Conservation (phyloP, 2,888 invertebrate genomes). For the Ligdia adustata region DNA sequence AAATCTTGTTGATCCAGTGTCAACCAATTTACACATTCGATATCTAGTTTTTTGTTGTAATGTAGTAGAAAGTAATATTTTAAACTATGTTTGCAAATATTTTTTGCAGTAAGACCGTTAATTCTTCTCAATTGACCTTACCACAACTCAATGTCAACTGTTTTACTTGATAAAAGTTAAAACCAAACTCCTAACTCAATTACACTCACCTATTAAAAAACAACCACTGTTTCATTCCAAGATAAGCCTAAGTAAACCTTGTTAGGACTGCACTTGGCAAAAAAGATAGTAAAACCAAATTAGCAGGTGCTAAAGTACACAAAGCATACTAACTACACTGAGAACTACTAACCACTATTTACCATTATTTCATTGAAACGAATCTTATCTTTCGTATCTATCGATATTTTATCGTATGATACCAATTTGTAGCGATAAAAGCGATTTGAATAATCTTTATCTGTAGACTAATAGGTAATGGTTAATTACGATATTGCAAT, state of each 20-base stretch:
- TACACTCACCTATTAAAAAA: conserved; percentile 1
- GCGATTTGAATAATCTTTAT: conserved; percentile 48
- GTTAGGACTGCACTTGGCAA: conserved; percentile 38
- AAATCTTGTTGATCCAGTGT: too few relatives aligned
- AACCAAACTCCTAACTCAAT: too few relatives aligned
- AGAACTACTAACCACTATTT: conserved; percentile 48
- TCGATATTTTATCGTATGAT: conserved; percentile 38
- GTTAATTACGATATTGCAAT: conserved; percentile 47
- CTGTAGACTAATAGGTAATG: conserved; percentile 42
- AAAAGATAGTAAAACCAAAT: conserved; percentile 49
- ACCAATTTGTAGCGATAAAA: conserved; percentile 47
- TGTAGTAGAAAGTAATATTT: too few relatives aligned
- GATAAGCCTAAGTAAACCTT: conserved; percentile 42
- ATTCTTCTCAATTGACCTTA: background rate
- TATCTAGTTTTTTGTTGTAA: too few relatives aligned
- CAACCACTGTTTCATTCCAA: background rate
- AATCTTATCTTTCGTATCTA: too few relatives aligned
- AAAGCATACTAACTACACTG: conserved; percentile 53
- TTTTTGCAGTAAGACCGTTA: too few relatives aligned
- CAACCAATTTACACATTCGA: too few relatives aligned
- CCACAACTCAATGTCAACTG: background rate
- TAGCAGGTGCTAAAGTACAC: conserved; percentile 30
- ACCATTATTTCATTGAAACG: conserved; percentile 65
- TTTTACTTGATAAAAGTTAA: too few relatives aligned
- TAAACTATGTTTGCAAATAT: too few relatives aligned